Evolutionary conservation across 2,888 invertebrate genomes (phyloP).

Genomic region (Euzetes globulus): DNA sequence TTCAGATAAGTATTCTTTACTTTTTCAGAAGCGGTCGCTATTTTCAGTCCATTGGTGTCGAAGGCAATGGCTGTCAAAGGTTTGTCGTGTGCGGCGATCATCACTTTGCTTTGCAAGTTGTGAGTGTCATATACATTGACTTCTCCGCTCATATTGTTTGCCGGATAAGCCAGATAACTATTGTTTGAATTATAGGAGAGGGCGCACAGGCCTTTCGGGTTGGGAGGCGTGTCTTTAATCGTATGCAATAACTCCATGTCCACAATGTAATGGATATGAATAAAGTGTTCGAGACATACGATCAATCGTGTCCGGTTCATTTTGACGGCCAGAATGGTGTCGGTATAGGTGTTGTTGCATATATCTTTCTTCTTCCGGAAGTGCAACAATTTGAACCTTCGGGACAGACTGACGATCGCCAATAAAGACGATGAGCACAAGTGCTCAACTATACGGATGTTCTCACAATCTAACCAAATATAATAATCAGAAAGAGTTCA

Average conservation of each 20-base stretch:
- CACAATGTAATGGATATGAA: constrained; percentile 96
- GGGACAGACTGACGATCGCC: constrained; percentile 82
- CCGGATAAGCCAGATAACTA: constrained; percentile 94
- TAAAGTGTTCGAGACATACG: constrained; percentile 92
- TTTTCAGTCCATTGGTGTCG: constrained; percentile 61
- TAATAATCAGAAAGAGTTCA: not conserved
- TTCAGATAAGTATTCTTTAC: too few species aligned
- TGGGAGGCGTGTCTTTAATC: constrained; percentile 94
- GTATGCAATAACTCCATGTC: constrained; percentile 98
- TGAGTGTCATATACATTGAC: constrained; percentile 91
- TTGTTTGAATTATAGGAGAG: constrained; percentile 79
- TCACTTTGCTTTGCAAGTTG: constrained; percentile 87
- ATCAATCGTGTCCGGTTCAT: constrained; percentile 90
- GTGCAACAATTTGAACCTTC: constrained; percentile 89
- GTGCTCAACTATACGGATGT: constrained; percentile 79
- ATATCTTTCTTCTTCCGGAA: constrained; percentile 97
- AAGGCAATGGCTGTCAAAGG: constrained; percentile 91
- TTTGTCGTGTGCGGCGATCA: constrained; percentile 94
- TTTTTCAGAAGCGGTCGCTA: constrained; percentile 54
- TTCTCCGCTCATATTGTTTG: constrained; percentile 84
- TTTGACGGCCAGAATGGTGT: constrained; percentile 90
- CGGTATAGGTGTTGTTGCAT: constrained; percentile 90
- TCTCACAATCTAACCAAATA: constrained; percentile 44
- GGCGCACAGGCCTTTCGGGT: constrained; percentile 84
- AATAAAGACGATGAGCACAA: constrained; percentile 94